Percentiles rank a stretch among this genome's conserved stretches.
Evolutionary conservation across 2,888 invertebrate species (phyloP).

Genomic region (Dasysyrphus albostriatus): DNA sequence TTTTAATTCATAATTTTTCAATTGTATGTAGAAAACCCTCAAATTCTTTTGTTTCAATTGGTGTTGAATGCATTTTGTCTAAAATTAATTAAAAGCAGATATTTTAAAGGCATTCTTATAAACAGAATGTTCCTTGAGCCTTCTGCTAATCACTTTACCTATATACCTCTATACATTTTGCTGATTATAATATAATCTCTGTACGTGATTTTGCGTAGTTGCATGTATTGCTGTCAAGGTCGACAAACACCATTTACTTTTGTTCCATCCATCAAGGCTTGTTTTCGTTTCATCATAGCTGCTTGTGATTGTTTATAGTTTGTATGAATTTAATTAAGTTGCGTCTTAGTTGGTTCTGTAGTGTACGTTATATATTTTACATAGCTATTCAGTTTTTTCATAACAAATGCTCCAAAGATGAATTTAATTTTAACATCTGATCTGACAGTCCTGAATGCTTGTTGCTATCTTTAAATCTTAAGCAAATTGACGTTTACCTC

Average conservation of each 20-base stretch:
- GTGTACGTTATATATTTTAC: no score
- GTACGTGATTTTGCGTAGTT: background rate
- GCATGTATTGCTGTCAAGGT: background rate
- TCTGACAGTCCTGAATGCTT: no score
- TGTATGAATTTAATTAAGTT: conserved; percentile 21
- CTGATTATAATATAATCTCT: background rate
- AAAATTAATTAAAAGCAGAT: no score
- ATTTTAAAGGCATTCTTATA: background rate
- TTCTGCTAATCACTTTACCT: background rate
- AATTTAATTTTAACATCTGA: background rate
- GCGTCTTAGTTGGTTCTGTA: background rate
- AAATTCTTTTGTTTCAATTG: no score
- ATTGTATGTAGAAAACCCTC: no score
- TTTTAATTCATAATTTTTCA: no score
- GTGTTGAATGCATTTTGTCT: no score
- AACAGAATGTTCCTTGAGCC: background rate
- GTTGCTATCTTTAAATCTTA: background rate
- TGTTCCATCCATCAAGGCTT: conserved; percentile 19
- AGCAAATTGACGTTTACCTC: background rate
- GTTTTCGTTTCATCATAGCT: conserved; percentile 16
- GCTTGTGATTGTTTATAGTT: conserved; percentile 9
- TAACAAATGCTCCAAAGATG: background rate
- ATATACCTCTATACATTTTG: background rate
- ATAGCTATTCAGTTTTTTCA: background rate
- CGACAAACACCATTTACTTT: conserved; percentile 1